Evolutionary conservation across 2,888 invertebrate genomes (phyloP), one percentile per base, ranked within the genome.

Genomic region (Empis stercorea): DNA sequence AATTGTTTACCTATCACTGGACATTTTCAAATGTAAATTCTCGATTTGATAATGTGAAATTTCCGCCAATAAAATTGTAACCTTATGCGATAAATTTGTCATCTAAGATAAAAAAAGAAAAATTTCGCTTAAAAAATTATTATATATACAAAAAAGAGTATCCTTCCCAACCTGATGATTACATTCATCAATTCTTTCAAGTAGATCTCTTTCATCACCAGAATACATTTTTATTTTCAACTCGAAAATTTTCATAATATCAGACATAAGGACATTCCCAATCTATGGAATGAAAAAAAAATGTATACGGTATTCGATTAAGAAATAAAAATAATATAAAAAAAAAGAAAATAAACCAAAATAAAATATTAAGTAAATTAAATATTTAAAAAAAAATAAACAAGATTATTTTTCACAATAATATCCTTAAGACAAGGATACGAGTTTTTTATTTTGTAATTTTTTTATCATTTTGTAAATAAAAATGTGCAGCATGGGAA

Each of bases 241-340:
- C 41, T 54, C 54, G 30, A 51, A 54, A 9, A 52, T 39, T 44
- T 54, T 49, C 43, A 51, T 48, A 17, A 54, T 48, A 20, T 54
- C 51, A 14, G 51, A 50, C 50, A 47, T 47, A 10, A 49, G 23
- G 34, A 48, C 32, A 36, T 48, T 49, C 17, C 34, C 48, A 47
- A 47, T 50, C 48, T 51, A 16, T 2, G 7, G n/a, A 47, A 42
- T 42, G 4, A 20, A 20, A 5, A n/a, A 27, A 27, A 27, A 42
- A 20, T 17, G 27, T 32, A 43, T 16, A n/a, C n/a, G 30, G 10
- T 30, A n/a, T n/a, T n/a, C n/a, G 16, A 43, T 30, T 30, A 16
- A 43, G 10, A 30, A 14, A 15, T 14, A 43, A 20, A 20, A 20
- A 20, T 20, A 20, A 3, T 4, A 20, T 20, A 30, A 3, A 13